phyloP scores from a whole-genome alignment of 1,140 invertebrate genomes.

The Euura lappo region DNA sequence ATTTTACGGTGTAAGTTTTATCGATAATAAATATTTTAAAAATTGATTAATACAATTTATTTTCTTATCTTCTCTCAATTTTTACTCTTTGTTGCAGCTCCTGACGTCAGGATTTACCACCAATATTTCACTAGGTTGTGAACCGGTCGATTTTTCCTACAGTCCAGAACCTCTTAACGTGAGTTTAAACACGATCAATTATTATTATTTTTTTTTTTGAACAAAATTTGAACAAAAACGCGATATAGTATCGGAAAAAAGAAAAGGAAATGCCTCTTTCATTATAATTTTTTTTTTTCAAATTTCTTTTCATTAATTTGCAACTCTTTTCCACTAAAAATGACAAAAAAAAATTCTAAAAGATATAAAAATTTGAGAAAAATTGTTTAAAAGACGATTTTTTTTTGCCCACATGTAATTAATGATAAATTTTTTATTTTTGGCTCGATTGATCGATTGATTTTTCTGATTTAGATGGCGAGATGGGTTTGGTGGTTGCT shows the following conservation, averaged over 20 bases:
- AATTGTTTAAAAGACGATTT: not conserved
- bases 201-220: too few species aligned
- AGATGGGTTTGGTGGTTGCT: constrained; percentile 59
- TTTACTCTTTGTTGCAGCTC: constrained; percentile 29
- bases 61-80: not conserved
- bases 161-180: constrained; percentile 49
- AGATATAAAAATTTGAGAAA: not conserved
- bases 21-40: too few species aligned
- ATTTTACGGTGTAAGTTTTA: constrained; percentile 57
- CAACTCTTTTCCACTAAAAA: not conserved
- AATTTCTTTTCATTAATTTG: too few species aligned
- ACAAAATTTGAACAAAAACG: too few species aligned
- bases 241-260: too few species aligned
- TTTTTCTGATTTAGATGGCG: constrained; percentile 41
- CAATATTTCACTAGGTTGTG: constrained; percentile 50
- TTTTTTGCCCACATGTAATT: not conserved
- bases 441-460: not conserved
- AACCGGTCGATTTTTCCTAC: constrained; percentile 46
- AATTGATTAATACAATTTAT: not conserved
- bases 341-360: not conserved
- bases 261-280: too few species aligned
- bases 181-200: constrained; percentile 24
- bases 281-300: too few species aligned
- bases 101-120: constrained; percentile 51
- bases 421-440: not conserved